A percentile compares a stretch with the other conserved stretches of the same genome.
Evolutionary conservation across 2,113 vertebrate species (phyloP).

Genomic region (Athene noctua): DNA sequence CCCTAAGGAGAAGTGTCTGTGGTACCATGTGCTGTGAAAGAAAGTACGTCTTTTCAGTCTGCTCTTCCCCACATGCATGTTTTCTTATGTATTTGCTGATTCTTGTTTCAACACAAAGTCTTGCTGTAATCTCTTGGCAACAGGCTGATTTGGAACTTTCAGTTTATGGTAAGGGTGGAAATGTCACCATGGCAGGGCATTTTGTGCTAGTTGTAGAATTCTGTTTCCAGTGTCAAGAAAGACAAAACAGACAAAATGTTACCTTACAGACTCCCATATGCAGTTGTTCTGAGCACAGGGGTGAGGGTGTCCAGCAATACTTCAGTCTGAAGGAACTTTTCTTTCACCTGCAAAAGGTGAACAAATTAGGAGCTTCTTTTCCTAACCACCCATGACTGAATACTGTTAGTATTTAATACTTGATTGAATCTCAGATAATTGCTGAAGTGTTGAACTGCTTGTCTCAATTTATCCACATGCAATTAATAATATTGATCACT

Average conservation of each 20-base stretch:
- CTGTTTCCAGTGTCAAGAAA: background rate
- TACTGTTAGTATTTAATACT: slow-evolving; percentile 9
- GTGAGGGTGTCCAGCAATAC: background rate
- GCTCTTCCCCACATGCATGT: background rate
- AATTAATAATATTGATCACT: slow-evolving; percentile 51
- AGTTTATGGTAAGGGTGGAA: background rate
- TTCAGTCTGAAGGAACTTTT: background rate
- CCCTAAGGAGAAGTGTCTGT: background rate
- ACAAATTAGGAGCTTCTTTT: background rate
- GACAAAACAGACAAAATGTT: background rate
- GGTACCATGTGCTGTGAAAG: background rate
- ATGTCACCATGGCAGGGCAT: background rate
- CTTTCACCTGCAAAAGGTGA: background rate
- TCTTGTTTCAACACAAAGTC: background rate
- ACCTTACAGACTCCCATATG: background rate
- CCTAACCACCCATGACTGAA: background rate
- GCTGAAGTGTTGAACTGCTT: background rate
- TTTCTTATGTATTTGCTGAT: background rate
- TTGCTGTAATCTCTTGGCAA: background rate
- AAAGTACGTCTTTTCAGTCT: background rate
- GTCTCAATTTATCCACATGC: background rate
- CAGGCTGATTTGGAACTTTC: background rate
- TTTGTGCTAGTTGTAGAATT: background rate
- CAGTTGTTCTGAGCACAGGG: background rate
- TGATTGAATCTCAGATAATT: slow-evolving; percentile 13